phyloP scores from a whole-genome alignment of 1,140 invertebrate genomes.

The Charaxes varanes region DNA sequence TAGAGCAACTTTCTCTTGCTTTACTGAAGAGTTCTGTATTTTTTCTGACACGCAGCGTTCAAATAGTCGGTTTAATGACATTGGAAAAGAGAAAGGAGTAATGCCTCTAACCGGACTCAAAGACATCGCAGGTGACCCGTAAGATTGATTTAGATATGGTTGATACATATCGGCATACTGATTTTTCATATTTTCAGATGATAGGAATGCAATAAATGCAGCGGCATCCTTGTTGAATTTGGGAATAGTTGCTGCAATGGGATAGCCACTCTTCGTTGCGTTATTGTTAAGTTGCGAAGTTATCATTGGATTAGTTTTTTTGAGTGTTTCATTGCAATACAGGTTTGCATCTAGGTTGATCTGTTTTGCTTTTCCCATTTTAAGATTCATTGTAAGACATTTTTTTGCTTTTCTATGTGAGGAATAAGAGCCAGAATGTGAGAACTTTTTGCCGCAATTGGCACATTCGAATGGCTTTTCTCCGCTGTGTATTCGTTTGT shows the following conservation, averaged over 20 bases:
- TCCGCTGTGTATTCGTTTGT: slow-evolving; percentile 96
- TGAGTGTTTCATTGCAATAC: slow-evolving; percentile 65
- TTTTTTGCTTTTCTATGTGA: slow-evolving; percentile 99
- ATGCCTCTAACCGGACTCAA: slow-evolving; percentile 70
- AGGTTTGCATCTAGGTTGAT: slow-evolving; percentile 72
- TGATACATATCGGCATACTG: slow-evolving; percentile 60
- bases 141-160: slow-evolving; percentile 75
- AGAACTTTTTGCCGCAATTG: slow-evolving; percentile 98
- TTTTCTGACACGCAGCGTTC: slow-evolving; percentile 76
- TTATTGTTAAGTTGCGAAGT: slow-evolving; percentile 74
- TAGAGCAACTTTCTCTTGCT: slow-evolving; percentile 31
- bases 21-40: slow-evolving; percentile 54
- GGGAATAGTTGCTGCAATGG: slow-evolving; percentile 81
- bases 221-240: slow-evolving; percentile 79
- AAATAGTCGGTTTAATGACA: slow-evolving; percentile 78
- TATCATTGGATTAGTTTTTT: slow-evolving; percentile 61
- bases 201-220: slow-evolving; percentile 75
- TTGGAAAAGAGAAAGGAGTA: slow-evolving; percentile 77
- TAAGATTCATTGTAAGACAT: slow-evolving; percentile 94
- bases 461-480: slow-evolving; percentile 98
- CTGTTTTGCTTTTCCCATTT: slow-evolving; percentile 79
- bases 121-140: slow-evolving; percentile 73
- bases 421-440: slow-evolving; percentile 98
- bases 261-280: slow-evolving; percentile 71
- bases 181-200: slow-evolving; percentile 61